Evolutionary conservation across 2,113 vertebrate genomes (phyloP), one percentile per base, ranked within the genome.

Genomic region (Aspidoscelis tigris): DNA sequence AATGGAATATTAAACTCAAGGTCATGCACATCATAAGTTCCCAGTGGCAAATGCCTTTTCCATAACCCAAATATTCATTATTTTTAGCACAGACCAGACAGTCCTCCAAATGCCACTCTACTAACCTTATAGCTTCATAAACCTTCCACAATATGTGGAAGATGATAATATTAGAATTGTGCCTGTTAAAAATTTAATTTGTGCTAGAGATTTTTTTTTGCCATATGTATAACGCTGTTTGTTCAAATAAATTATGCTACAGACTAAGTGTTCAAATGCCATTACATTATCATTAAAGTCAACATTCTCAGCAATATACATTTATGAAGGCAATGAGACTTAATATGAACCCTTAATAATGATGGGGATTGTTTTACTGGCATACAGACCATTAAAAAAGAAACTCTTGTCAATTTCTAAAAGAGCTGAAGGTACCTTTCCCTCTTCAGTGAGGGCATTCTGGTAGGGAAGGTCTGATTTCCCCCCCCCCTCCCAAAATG

Each of bases 161-260:
- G 55, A 82, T 41, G 6, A 24, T 14, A 69, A 24, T 50, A 82
- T 39, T 88, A 50, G 87, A 80, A 82, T 2, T 5, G 71, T 69
- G 14, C 64, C 80, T 82, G 61, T 69, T 22, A 83, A 81, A 70
- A 86, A 76, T 81, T 86, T 86, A 82, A 58, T 50, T 26, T 79
- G 11, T 41, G 1, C 73, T 85, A 71, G 22, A 72, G 2, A 83
- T 82, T 86, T 82, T 77, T 79, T 86, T 89, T 88, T 89, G 65
- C 5, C 33, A 81, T 21, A 80, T 43, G 20, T 83, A 78, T 78
- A 88, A 85, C 78, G 55, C 33, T 4, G 0, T 69, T 80, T 50
- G 33, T 74, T 86, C 22, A 73, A 80, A 89, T 72, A 86, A 83
- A 86, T 0, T 55, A n/a, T 3, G 0, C 55, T 86, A 89, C 11